Evolutionary conservation across 2,888 invertebrate species (phyloP), one percentile per base, ranked within the genome.

Genomic region (Leptopterna dolabrata): DNA sequence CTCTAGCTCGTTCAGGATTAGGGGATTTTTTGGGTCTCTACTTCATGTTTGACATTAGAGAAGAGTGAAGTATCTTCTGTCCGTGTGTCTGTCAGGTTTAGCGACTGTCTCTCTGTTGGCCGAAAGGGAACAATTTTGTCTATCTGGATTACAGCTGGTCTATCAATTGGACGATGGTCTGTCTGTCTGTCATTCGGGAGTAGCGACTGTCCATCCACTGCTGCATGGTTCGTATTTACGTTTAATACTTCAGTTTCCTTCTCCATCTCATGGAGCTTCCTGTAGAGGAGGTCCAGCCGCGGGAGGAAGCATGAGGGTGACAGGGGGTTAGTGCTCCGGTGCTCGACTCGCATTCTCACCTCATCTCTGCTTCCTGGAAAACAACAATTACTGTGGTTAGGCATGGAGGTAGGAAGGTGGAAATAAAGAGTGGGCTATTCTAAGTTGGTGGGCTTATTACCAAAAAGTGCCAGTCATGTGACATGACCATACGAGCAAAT

Each of bases 251-350:
- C 2, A 36, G 36, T 36, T 13, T 73, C 78, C 24, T 24, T 78
- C 24, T 78, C 78, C 1, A 71, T 87, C 83, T 88, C 89, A 19
- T 78, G 63, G 30, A 89, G 78, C 7, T 86, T 36, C 70, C 83
- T 86, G 55, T 88, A 87, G 19, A 89, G 55, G 19, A 36, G 86
- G 87, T 78, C 90, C 90, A 36, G 87, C 29, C 90, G 90, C n/a
- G 88, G 89, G 45, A 89, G 85, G 24, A 89, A 16, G 36, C 70
- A 63, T 4, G 88, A 87, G 51, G 89, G 86, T 0, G 88, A 86
- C 6, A 89, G 88, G 14, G 80, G 87, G 71, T 88, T 88, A 30
- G 95, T 95, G n/a, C 36, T 85, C 24, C 36, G 73, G 19, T 16
- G 73, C 73, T 73, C 73, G 16, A 6, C 36, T 36, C 30, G 14